Evolutionary conservation across 35 echinoderm and acorn worm species (phyloP).

Genomic region (Lytechinus variegatus): DNA sequence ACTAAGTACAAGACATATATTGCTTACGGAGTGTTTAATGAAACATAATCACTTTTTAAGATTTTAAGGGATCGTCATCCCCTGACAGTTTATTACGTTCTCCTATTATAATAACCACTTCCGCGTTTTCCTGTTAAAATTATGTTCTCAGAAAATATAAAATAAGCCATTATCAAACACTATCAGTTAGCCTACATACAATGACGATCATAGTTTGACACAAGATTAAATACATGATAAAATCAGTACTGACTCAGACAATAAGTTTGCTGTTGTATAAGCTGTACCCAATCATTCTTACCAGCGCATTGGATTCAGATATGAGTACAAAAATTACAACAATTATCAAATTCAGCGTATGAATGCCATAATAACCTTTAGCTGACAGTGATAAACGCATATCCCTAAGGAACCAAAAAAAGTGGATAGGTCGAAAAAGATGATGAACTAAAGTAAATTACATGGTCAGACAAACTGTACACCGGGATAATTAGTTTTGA

Average conservation of each 20-base stretch:
- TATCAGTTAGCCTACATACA: not conserved
- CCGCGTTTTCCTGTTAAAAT: not conserved
- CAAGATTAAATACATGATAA: not conserved
- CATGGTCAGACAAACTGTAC: not conserved
- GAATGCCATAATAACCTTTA: not conserved
- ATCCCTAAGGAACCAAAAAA: not conserved
- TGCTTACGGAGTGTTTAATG: too few relatives aligned
- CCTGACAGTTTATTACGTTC: too few relatives aligned
- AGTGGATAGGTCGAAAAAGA: not conserved
- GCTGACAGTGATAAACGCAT: not conserved
- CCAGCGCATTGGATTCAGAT: not conserved
- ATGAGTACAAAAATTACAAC: not conserved
- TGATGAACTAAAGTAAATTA: not conserved
- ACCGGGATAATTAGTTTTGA: not conserved
- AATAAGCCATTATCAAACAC: not conserved
- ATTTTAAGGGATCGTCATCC: too few relatives aligned
- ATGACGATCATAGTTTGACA: not conserved
- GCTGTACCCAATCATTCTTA: not conserved
- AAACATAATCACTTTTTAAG: too few relatives aligned
- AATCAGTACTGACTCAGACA: slow-evolving; percentile 18
- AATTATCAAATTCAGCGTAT: not conserved
- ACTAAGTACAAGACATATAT: too few relatives aligned
- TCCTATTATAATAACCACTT: not conserved
- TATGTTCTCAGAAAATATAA: not conserved
- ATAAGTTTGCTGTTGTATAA: not conserved